Evolutionary conservation across 2,888 invertebrate genomes (phyloP).

Genomic region (Malacosoma neustria): DNA sequence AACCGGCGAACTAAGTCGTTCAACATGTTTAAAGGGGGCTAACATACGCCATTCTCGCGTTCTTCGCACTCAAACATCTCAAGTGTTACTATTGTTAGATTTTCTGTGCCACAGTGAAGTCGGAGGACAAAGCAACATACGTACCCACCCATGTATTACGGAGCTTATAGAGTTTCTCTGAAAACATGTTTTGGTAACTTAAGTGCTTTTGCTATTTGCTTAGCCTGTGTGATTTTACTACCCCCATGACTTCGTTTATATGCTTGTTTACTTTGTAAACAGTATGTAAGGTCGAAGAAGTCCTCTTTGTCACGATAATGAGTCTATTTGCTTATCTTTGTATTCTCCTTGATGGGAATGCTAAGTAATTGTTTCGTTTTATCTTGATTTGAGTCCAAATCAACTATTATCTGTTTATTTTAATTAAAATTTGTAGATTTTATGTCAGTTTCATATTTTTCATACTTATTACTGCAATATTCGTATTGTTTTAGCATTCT

Average conservation of each 20-base stretch:
- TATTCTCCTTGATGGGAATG: neutral
- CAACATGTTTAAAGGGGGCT: neutral
- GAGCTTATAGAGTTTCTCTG: neutral
- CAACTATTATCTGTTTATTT: too few relatives aligned
- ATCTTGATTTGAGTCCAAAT: neutral
- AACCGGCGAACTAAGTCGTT: too few relatives aligned
- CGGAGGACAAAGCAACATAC: neutral
- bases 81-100: neutral
- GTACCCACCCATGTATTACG: neutral
- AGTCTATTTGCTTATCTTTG: neutral
- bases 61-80: neutral
- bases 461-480: too few relatives aligned
- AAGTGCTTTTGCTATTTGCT: constrained; percentile 4
- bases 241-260: neutral
- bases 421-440: too few relatives aligned
- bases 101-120: neutral
- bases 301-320: neutral
- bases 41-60: too few relatives aligned
- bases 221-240: constrained; percentile 6
- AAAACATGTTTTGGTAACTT: constrained; percentile 11
- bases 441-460: too few relatives aligned
- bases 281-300: constrained; percentile 6
- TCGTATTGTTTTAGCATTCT: too few relatives aligned
- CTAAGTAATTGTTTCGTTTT: neutral
- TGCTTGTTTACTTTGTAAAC: constrained; percentile 5